Conservation (phyloP, 2,888 invertebrate species). For the Linyphia triangularis region DNA sequence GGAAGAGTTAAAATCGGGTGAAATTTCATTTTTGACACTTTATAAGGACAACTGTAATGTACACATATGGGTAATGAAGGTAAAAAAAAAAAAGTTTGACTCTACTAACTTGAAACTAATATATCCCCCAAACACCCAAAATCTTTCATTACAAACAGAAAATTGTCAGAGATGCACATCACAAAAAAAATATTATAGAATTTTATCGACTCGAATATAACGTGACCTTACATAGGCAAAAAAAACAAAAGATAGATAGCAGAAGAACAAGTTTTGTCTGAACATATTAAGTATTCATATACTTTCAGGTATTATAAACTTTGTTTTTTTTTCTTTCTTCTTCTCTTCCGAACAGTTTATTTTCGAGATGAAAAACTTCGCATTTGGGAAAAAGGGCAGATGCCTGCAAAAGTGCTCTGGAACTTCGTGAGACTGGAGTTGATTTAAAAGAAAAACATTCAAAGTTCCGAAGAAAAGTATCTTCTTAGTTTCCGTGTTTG, state of each 20-base stretch:
- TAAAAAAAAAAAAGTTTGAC: too few species aligned
- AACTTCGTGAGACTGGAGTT: background rate
- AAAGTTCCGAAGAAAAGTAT: background rate
- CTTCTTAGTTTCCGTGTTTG: background rate
- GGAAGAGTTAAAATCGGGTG: too few species aligned
- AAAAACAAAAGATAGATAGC: background rate
- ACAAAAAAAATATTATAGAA: background rate
- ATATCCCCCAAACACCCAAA: too few species aligned
- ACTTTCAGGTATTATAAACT: background rate
- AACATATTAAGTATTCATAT: constrained; percentile 20
- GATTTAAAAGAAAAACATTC: background rate
- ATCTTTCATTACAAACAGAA: too few species aligned
- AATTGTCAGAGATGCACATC: too few species aligned
- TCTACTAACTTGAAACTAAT: too few species aligned
- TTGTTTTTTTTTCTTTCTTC: background rate
- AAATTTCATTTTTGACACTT: too few species aligned
- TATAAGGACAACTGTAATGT: too few species aligned
- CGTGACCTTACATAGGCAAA: background rate
- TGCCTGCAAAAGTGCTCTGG: background rate
- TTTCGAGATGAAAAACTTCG: background rate
- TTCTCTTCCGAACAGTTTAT: background rate
- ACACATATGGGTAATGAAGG: too few species aligned
- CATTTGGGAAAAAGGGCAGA: background rate
- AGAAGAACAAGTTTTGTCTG: background rate
- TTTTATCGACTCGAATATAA: constrained; percentile 9